Evolutionary conservation across 2,888 invertebrate species (phyloP).

Genomic region (Pollenia angustigena): DNA sequence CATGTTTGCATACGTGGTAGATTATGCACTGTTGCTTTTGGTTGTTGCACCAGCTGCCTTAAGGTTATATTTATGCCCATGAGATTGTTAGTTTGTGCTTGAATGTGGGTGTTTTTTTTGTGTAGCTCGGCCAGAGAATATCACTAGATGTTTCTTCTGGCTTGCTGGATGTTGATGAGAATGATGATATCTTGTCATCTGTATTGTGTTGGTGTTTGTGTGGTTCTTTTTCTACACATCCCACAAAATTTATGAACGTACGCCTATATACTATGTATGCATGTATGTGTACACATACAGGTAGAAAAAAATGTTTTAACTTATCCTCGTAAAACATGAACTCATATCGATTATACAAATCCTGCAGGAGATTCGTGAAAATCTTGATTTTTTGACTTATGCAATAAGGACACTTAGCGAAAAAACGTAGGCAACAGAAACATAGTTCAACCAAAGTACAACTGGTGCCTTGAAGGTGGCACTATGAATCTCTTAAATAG

Average conservation of each 20-base stretch:
- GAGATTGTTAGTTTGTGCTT: neutral
- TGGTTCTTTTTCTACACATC: neutral
- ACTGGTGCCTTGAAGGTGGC: no score
- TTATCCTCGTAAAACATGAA: no score
- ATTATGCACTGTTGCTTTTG: slow-evolving; percentile 69
- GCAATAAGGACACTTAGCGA: no score
- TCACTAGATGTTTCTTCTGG: slow-evolving; percentile 24
- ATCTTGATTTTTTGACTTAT: no score
- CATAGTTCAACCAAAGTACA: no score
- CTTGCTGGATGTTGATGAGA: slow-evolving; percentile 39
- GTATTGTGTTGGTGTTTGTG: neutral
- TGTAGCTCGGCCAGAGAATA: slow-evolving; percentile 16
- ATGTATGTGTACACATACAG: neutral
- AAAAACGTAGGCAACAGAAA: no score
- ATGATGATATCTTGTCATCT: slow-evolving; percentile 61
- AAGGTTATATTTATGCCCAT: slow-evolving; percentile 34
- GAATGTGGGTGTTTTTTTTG: slow-evolving; percentile 5
- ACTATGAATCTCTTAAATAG: no score
- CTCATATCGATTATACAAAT: no score
- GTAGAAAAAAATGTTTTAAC: neutral
- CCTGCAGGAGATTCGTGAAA: no score
- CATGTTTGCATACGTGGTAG: slow-evolving; percentile 30
- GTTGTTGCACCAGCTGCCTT: slow-evolving; percentile 52
- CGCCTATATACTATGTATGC: neutral
- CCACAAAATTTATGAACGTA: no score